Evolutionary conservation across 2,113 vertebrate species (phyloP).

Genomic region (Raja brachyura): DNA sequence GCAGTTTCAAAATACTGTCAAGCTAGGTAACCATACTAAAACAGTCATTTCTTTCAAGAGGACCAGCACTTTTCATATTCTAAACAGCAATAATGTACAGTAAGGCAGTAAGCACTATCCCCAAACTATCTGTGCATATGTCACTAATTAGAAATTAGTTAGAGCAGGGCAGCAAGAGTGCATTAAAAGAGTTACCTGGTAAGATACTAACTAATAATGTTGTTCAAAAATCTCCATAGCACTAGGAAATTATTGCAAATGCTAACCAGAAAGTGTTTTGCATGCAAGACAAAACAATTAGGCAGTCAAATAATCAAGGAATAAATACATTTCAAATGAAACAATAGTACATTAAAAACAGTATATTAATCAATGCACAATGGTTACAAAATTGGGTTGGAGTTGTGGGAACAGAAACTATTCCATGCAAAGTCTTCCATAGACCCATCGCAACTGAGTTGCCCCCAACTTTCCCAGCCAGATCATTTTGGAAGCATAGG

Average conservation of each 20-base stretch:
- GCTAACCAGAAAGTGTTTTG: background rate
- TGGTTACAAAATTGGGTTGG: too few relatives aligned
- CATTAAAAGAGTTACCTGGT: background rate
- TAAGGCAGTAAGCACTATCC: background rate
- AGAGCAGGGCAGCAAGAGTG: background rate
- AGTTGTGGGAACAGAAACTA: too few relatives aligned
- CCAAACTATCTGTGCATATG: background rate
- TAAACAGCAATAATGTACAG: background rate
- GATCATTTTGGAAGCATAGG: too few relatives aligned
- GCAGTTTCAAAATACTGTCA: background rate
- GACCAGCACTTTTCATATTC: too few relatives aligned
- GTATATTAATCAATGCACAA: too few relatives aligned
- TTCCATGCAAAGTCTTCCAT: too few relatives aligned
- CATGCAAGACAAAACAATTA: background rate
- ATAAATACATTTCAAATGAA: too few relatives aligned
- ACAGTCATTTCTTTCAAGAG: background rate
- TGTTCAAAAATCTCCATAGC: too few relatives aligned
- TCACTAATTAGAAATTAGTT: background rate
- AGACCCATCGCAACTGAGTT: too few relatives aligned
- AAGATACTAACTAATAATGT: background rate
- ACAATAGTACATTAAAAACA: too few relatives aligned
- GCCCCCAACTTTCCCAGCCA: too few relatives aligned
- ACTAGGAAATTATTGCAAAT: background rate
- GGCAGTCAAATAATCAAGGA: too few relatives aligned
- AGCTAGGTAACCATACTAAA: background rate